Evolutionary conservation across 2,797 vertebrate species (phyloP).

Genomic region (Ispidina picta): DNA sequence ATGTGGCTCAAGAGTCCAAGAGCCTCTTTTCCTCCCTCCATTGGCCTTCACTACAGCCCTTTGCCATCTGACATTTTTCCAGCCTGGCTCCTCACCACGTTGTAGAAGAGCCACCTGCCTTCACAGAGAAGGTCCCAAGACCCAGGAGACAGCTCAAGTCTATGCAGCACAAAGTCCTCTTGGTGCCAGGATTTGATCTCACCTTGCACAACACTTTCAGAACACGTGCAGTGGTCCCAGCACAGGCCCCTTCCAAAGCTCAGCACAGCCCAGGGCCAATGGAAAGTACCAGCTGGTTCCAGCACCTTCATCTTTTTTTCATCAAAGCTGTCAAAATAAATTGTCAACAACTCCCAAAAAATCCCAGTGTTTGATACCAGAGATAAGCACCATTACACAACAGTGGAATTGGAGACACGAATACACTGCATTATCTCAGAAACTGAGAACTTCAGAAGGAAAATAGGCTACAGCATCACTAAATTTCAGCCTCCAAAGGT

Average conservation of each 20-base stretch:
- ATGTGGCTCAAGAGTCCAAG: background rate
- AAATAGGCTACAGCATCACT: background rate
- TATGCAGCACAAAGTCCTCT: background rate
- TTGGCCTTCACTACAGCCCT: background rate
- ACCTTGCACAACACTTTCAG: background rate
- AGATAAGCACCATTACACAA: background rate
- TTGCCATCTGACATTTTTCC: background rate
- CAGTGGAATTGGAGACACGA: background rate
- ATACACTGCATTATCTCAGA: background rate
- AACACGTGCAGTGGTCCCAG: background rate
- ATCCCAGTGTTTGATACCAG: background rate
- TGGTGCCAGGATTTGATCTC: background rate
- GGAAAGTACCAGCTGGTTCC: background rate
- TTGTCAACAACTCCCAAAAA: background rate
- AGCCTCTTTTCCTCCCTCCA: background rate
- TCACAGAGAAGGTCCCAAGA: background rate
- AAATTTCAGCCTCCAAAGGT: slow-evolving; percentile 7
- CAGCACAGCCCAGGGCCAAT: background rate
- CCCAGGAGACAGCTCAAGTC: background rate
- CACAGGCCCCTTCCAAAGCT: background rate
- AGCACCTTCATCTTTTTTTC: background rate
- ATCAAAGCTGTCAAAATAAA: background rate
- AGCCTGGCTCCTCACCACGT: background rate
- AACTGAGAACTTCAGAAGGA: background rate
- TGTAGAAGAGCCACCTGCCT: background rate